Base-by-base conservation (phyloP, 2,797 vertebrate species). In the Eulemur coronatus region DNA sequence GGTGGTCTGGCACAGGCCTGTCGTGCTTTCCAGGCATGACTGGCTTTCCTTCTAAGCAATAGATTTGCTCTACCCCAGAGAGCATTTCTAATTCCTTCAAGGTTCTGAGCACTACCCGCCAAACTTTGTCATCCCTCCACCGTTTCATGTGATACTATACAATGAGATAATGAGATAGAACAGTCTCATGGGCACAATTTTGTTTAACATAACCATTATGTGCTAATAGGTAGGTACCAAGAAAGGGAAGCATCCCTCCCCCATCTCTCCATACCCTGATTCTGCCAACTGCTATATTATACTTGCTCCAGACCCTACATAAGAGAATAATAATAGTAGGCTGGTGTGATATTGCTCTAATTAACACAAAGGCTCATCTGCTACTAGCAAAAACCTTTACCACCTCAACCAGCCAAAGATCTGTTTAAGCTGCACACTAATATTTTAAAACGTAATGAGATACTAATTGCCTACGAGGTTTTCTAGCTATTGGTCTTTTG, bases 371-470 rank as follows among this genome's bases (percentile, higher is more conserved):
- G 12, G 15, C 75, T 85, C 73, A 59, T 50, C 70, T 35, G 43
- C 59, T 43, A 22, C 28, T 10, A 69, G 88, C 76, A 82, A 84
- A 94, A 84, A 33, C 57, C 41, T 73, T 81, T n/a, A 73, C n/a
- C 26, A 24, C 14, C 17, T 78, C 73, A 46, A n/a, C 10, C 46
- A 61, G 7, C 13, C 89, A 70, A 94, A 88, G 80, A 90, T 38
- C 72, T 81, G 57, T 65, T 81, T 76, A 88, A 82, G 43, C 43
- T 12, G 46, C 55, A 89, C 18, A 48, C 35, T 85, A 69, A 73
- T 75, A 76, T 75, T 81, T 65, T 43, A 57, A 96, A 50, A 61
- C 88, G 69, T 94, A 94, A 89, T 90, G n/a, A 81, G 57, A 78
- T 69, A 76, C 15, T 92, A 84, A 95, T 72, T 72, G 55, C 70